A percentile compares a stretch with the other conserved stretches of the same genome.
These are phyloP conservation scores for Nasalis larvatus DNA, from an alignment of 2,113 vertebrate species.

Conservation along the genomic window DNA sequence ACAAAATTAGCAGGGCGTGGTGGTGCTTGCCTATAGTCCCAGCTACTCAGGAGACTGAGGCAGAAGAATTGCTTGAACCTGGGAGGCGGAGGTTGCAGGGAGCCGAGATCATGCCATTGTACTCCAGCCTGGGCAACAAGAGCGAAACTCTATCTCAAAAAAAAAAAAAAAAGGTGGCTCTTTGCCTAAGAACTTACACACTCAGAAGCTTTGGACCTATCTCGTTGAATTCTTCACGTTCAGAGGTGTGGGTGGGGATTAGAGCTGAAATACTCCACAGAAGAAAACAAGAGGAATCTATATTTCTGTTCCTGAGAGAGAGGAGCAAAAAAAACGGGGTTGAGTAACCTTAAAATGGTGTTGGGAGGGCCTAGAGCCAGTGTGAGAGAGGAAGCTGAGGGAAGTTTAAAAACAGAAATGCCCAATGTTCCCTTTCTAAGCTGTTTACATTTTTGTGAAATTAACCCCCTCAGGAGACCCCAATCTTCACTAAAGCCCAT, in stretches of 20 bases:
- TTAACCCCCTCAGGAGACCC: neutral
- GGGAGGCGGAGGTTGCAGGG: no score
- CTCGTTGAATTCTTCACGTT: neutral
- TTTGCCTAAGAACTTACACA: neutral
- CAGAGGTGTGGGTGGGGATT: neutral
- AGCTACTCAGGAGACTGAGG: no score
- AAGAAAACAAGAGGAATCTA: neutral
- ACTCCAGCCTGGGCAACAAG: no score
- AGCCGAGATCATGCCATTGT: no score
- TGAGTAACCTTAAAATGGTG: no score
- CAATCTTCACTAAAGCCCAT: neutral
- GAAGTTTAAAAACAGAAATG: neutral
- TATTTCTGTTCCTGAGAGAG: neutral
- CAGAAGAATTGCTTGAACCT: no score
- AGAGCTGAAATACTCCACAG: neutral
- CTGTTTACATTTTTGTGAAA: neutral
- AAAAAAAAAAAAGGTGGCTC: neutral
- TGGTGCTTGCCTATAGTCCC: no score
- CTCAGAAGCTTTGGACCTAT: neutral
- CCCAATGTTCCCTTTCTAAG: neutral
- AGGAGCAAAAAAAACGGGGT: neutral
- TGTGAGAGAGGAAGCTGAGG: neutral
- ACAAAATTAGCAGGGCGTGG: no score
- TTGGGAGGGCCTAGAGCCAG: neutral
- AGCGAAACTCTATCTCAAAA: no score